Base-by-base conservation (phyloP, 2,113 vertebrate genomes). In the Anthoscopus minutus region DNA sequence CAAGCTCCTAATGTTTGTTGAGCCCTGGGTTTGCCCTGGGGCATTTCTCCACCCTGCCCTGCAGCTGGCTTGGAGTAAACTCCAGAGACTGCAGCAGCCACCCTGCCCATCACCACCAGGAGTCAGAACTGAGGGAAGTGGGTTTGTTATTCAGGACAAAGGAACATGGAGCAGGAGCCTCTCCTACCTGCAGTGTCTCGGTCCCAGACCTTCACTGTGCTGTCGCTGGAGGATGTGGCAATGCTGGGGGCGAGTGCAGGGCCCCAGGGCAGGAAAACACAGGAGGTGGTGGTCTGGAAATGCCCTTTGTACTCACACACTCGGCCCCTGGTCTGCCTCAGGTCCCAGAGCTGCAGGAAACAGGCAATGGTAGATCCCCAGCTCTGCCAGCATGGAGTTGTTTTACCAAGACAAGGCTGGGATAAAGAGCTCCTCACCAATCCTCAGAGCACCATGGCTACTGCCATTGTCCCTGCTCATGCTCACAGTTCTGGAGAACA, bases 171-270 rank as follows among this genome's bases (percentile, higher is more conserved):
- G 42, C 60, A 82, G 77, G 54, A 35, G 58, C 50, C 31, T 64
- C n/a, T n/a, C 86, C 31, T 86, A 99, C 99, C 99, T 98, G 98
- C 99, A 42, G 98, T 98, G 88, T 98, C 98, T 86, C 96, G 98
- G 92, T 99, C 98, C 99, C 99, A 99, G 86, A 99, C 89, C 96
- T 98, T 99, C 94, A 99, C 97, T 0, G 98, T 99, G 97, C 98
- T 89, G 97, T 99, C 99, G 6, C 98, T 98, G 1, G 99, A 99
- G 44, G 99, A 98, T 1, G 99, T 99, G 86, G 98, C 99, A n/a
- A 99, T 81, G 45, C 94, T 78, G 70, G 98, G 96, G 37, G 94
- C 5, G 9, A 81, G 95, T 4, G 93, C 70, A 8, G 95, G 66
- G 56, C 89, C 45, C 54, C 64, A 44, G 1, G 99, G 98, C 42